Evolutionary conservation across 2,797 vertebrate genomes (phyloP), one percentile per base, ranked within the genome.

Genomic region (Acropternis orthonyx): DNA sequence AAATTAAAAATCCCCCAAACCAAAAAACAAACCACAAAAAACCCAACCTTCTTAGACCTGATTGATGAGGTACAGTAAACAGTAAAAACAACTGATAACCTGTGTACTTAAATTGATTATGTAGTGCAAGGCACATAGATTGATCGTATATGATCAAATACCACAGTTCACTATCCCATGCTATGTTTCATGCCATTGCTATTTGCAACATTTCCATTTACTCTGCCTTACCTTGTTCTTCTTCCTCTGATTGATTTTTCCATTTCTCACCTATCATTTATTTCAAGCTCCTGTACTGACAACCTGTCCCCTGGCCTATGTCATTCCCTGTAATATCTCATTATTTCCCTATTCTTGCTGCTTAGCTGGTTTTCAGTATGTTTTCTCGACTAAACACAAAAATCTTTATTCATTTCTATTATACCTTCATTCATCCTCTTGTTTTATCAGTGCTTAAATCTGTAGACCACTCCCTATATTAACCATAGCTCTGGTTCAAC

Each of bases 1-100:
- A 61, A 88, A 41, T 66, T 13, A 0, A 1, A 2, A 12, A 39
- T 56, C 26, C 4, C 0, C 14, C 20, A 30, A 17, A 65, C 4
- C 6, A 85, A n/a, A 4, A 8, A 67, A 23, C 12, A 39, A 62
- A 24, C 7, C 13, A 77, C 8, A 17, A 55, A 69, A 93, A 49
- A 6, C 0, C 0, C 15, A 86, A 19, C 32, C 12, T 68, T 69
- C 56, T 58, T 46, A 58, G 23, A 68, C 12, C 36, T 79, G n/a
- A 75, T 12, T 41, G 14, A 78, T 12, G 14, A 73, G 58, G 1
- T 14, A 89, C 24, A 36, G 13, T 34, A 84, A 62, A 51, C 6
- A 89, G 56, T n/a, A 59, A 79, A 92, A 73, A 32, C 14, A 63
- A 39, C 6, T 23, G 10, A 63, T 72, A 68, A 85, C 18, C 56